Evolutionary conservation across 30 jellyfish, hydroid and myxozoan genomes (phyloP).

Genomic region (Hydractinia symbiolongicarpus): DNA sequence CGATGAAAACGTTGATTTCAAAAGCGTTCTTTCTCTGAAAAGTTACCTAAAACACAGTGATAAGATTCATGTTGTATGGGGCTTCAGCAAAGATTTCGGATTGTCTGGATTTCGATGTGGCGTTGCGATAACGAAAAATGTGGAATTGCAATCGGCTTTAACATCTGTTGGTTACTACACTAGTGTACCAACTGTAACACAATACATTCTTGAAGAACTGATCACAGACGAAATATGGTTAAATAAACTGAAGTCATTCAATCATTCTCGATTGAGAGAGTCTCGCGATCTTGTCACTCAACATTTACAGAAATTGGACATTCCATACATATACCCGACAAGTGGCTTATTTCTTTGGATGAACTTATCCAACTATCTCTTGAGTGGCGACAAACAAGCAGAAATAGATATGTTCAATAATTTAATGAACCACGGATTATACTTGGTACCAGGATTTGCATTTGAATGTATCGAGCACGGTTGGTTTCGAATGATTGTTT

Average conservation of each 20-base stretch:
- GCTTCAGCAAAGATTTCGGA: conserved; percentile 76
- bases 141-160: conserved; percentile 31
- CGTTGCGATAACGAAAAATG: conserved; percentile 52
- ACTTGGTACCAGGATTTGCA: conserved; percentile 54
- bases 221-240: conserved; percentile 56
- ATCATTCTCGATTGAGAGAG: conserved; percentile 31
- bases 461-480: conserved; percentile 56
- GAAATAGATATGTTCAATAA: conserved; percentile 44
- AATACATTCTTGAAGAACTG: conserved; percentile 32
- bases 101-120: conserved; percentile 83
- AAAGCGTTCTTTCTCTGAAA: conserved; percentile 26
- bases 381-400: conserved; percentile 32
- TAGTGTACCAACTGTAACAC: conserved; percentile 56
- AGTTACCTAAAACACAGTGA: conserved; percentile 29
- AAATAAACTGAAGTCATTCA: conserved; percentile 34
- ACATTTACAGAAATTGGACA: conserved; percentile 28
- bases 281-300: conserved; percentile 25
- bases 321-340: conserved; percentile 22
- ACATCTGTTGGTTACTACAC: conserved; percentile 39
- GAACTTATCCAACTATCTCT: conserved; percentile 23
- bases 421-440: conserved; percentile 46
- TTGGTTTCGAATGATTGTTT: conserved; percentile 63
- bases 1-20: conserved; percentile 28
- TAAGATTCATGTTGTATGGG: conserved; percentile 61
- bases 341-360: conserved; percentile 69